Percentiles rank a stretch among this genome's conserved stretches.
phyloP scores from a whole-genome alignment of 2,113 vertebrate species.

The Lycocorax pyrrhopterus region DNA sequence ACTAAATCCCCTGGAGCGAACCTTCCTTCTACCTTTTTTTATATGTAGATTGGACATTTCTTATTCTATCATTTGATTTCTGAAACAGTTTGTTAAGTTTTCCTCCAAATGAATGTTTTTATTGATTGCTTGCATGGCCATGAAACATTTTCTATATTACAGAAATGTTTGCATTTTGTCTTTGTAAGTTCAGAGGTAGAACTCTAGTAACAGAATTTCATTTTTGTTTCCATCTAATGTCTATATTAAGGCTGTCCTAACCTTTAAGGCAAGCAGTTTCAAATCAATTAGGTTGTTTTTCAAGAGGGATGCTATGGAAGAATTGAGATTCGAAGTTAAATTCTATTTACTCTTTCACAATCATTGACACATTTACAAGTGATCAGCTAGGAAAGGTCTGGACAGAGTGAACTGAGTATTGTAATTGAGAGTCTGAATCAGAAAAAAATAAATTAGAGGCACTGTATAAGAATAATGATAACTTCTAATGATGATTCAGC shows the following conservation, averaged over 20 bases:
- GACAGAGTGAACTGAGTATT: neutral
- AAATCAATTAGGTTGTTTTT: neutral
- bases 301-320: neutral
- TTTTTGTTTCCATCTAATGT: neutral
- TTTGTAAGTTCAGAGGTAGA: conserved; percentile 2
- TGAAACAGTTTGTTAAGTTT: neutral
- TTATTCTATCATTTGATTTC: neutral
- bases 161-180: conserved; percentile 21
- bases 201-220: neutral
- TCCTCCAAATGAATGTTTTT: neutral
- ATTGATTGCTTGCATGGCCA: conserved; percentile 2
- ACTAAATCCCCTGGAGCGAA: neutral
- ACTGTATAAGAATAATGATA: neutral
- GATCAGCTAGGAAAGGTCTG: neutral
- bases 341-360: neutral
- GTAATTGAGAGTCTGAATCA: neutral
- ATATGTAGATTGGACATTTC: neutral
- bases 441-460: neutral
- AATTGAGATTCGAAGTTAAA: neutral
- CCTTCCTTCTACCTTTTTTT: neutral
- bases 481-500: neutral
- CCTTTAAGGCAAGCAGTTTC: neutral
- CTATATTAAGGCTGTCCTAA: neutral
- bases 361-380: neutral
- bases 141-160: neutral